Conservation (phyloP, 1,140 invertebrate species). For the Drosophila obscura region DNA sequence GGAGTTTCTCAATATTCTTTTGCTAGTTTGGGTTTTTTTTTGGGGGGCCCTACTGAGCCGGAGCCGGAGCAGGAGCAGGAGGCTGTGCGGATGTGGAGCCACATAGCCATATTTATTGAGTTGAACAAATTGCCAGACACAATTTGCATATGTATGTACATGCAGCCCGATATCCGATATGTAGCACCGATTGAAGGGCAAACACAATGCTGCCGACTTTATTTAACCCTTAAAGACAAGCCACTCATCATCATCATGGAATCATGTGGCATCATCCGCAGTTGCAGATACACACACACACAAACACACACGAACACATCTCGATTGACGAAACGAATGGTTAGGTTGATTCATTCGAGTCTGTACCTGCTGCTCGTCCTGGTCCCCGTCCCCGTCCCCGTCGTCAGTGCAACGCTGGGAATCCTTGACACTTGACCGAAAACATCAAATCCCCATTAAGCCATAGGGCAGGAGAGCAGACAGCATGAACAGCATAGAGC, state of each 20-base stretch:
- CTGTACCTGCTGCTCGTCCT: background rate
- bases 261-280: too few species aligned
- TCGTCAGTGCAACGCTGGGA: conserved; percentile 15
- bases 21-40: conserved; percentile 20
- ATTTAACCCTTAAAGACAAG: conserved; percentile 46
- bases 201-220: conserved; percentile 43
- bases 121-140: conserved; percentile 61
- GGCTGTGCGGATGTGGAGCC: conserved; percentile 6
- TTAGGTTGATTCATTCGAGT: background rate
- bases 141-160: conserved; percentile 44
- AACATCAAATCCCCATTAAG: conserved; percentile 54
- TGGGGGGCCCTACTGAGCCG: background rate
- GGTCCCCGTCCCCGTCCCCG: too few species aligned
- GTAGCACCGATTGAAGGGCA: conserved; percentile 41
- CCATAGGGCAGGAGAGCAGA: conserved; percentile 24
- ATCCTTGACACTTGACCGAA: conserved; percentile 48
- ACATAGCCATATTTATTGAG: conserved; percentile 57
- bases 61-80: conserved; percentile 5
- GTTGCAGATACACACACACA: too few species aligned
- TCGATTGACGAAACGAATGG: too few species aligned
- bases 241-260: background rate
- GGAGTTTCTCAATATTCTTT: conserved; percentile 52
- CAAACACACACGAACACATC: too few species aligned
- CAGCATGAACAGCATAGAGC: conserved; percentile 13
- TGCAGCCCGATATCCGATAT: conserved; percentile 16